Base-by-base conservation (phyloP, 2,797 vertebrate species). In the Mormyrops attenuatus region DNA sequence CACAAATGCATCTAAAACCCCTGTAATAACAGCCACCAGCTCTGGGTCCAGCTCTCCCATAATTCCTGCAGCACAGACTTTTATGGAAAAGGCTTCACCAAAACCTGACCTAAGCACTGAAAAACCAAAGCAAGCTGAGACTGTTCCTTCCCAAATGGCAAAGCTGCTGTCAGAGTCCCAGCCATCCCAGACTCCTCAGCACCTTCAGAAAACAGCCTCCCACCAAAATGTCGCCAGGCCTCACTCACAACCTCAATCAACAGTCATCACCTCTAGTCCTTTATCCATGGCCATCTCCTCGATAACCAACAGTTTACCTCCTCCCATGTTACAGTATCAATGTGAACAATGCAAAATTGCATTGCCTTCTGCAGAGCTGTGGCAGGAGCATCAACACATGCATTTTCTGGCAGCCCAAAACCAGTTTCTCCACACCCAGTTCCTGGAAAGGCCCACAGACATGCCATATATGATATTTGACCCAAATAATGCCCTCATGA, bases 381-480 rank as follows among this genome's bases (percentile, higher is more conserved):
- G 99, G 99, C 98, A 99, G 92, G 99, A 99, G 91, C 99, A 99
- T 95, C 99, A 99, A 94, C 99, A 99, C 95, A 98, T 99, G 98
- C 99, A 99, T 97, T 99, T 99, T 91, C 94, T 99, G 82, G 98
- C 98, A 93, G 98, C 98, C 90, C 99, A 99, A 95, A 99, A 98
- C 93, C 99, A 99, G 88, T 99, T 99, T 93, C 97, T 99, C 89
- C 99, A 99, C 93, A 98, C 99, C 1, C 98, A 99, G 34, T 99
- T 99, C 94, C 95, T 99, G 93, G 99, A 99, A 95, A 97, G 98
- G 93, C 98, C 98, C 15, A 95, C 99, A 91, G 99, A 99, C 90
- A 99, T 99, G 98, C 99, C 99, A 91, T 99, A 99, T 91, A 99
- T 99, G 98, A 99, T 99, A 93, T 99, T 99, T 94, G 99, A 99